Conservation (phyloP, 2,113 vertebrate genomes). For the Sylvilagus bachmani region DNA sequence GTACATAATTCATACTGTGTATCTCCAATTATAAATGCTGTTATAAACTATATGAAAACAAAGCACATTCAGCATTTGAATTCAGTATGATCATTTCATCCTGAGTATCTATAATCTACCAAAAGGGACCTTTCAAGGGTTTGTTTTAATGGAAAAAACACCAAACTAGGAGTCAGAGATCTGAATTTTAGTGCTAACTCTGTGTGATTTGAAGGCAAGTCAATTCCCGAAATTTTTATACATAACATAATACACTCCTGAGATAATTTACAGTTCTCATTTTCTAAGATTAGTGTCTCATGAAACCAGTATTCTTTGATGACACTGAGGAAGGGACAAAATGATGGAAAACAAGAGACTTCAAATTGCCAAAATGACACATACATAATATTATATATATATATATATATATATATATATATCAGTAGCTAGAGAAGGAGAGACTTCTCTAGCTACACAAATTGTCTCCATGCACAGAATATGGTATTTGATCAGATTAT, state of each 20-base stretch:
- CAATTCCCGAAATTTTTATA: constrained; percentile 25
- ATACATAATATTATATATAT: background rate
- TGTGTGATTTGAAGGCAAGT: constrained; percentile 28
- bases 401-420: background rate
- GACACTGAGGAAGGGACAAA: background rate
- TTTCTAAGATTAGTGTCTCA: background rate
- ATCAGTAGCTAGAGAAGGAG: background rate
- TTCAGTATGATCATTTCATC: background rate
- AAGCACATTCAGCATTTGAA: constrained; percentile 4
- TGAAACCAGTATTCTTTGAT: background rate
- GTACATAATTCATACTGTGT: background rate
- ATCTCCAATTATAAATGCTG: constrained; percentile 3
- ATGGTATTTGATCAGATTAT: background rate
- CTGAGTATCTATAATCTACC: background rate
- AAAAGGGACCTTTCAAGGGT: background rate
- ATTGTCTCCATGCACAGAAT: background rate
- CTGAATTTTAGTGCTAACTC: background rate
- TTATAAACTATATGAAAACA: background rate
- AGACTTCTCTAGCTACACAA: background rate
- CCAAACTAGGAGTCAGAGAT: background rate
- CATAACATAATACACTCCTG: background rate
- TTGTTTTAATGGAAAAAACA: background rate
- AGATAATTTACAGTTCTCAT: background rate
- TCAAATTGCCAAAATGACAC: background rate
- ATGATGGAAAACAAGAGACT: background rate